A percentile compares a stretch with the other conserved stretches of the same genome.
Evolutionary conservation across 2,797 vertebrate species (phyloP).

Genomic region (Peromyscus melanophrys): DNA sequence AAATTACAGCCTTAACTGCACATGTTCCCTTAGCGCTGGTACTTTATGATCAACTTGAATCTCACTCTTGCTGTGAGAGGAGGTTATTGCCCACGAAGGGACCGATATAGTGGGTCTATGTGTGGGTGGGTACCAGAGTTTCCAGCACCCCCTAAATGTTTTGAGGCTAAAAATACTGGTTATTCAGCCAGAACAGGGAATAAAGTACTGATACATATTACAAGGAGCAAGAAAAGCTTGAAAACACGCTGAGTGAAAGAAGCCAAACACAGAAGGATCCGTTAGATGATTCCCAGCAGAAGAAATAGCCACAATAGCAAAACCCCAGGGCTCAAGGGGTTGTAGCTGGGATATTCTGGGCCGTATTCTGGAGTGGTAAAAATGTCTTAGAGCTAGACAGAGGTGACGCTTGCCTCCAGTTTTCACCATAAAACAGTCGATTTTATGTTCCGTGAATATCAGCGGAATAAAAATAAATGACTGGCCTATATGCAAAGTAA

Average conservation of each 20-base stretch:
- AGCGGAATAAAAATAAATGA: background rate
- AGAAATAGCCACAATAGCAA: constrained; percentile 15
- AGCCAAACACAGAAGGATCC: background rate
- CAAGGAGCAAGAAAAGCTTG: background rate
- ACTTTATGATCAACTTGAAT: background rate
- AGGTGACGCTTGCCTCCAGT: background rate
- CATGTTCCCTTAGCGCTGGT: background rate
- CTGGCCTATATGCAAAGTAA: background rate
- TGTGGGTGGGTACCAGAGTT: background rate
- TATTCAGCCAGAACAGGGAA: constrained; percentile 34
- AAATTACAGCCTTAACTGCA: constrained; percentile 46
- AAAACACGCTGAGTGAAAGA: constrained; percentile 26
- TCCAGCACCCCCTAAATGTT: background rate
- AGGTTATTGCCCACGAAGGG: background rate
- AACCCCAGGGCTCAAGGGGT: background rate
- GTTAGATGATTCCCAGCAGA: background rate
- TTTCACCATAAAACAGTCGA: background rate
- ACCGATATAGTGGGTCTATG: background rate
- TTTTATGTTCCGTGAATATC: constrained; percentile 41
- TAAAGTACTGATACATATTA: background rate
- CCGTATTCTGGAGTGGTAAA: constrained; percentile 24
- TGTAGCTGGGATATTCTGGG: background rate
- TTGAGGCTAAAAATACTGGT: constrained; percentile 49
- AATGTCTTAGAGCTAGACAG: background rate
- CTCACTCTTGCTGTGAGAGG: constrained; percentile 18